Conservation (phyloP, 2,113 vertebrate species). For the Astatotilapia flaviijosephi region DNA sequence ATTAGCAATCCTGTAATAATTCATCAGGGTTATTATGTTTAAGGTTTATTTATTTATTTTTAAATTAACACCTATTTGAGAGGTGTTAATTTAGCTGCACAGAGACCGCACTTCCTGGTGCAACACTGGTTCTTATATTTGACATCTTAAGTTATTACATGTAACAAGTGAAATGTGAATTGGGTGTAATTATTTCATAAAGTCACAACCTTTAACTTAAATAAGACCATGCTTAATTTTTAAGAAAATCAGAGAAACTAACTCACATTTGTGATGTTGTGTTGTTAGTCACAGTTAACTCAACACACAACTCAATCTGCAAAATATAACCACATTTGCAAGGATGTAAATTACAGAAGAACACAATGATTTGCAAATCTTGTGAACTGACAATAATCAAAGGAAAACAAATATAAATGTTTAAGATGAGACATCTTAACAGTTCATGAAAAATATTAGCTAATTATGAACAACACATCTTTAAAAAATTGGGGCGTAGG, state of each 20-base stretch:
- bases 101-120: neutral
- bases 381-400: neutral
- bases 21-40: neutral
- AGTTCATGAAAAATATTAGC: neutral
- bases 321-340: neutral
- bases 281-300: neutral
- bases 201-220: neutral
- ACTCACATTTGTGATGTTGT: neutral
- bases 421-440: neutral
- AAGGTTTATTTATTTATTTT: neutral
- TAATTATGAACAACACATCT: neutral
- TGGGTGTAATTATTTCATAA: neutral
- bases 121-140: neutral
- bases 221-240: neutral
- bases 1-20: neutral
- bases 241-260: neutral
- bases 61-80: neutral
- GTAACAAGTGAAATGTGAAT: neutral
- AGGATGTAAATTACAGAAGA: neutral
- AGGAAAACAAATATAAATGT: neutral
- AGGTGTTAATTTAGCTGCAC: neutral
- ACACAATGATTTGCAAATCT: neutral
- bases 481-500: accelerated
- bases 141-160: neutral
- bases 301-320: neutral